phyloP scores from a whole-genome alignment of 2,797 vertebrate genomes.

The Tadarida brasiliensis region DNA sequence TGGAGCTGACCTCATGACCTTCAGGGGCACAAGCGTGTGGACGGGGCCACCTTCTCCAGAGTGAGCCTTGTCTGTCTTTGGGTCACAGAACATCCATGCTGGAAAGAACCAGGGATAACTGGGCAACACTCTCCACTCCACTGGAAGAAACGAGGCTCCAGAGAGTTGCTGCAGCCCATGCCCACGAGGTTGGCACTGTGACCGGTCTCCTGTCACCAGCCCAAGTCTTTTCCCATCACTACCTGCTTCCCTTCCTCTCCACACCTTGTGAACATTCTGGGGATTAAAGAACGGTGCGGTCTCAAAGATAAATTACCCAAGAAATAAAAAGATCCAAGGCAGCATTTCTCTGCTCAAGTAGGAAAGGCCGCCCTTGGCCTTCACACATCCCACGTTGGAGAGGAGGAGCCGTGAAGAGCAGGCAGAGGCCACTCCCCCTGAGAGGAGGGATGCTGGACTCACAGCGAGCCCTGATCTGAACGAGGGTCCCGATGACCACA shows the following conservation, averaged over 20 bases:
- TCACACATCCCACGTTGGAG: accelerated
- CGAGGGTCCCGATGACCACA: no score
- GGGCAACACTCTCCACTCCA: not conserved
- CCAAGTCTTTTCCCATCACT: not conserved
- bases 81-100: not conserved
- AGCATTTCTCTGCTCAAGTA: not conserved
- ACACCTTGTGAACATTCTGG: not conserved
- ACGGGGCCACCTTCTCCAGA: accelerated
- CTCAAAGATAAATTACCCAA: not conserved
- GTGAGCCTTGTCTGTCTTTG: not conserved
- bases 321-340: not conserved
- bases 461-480: no score
- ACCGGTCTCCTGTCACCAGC: no score
- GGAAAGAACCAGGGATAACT: accelerated
- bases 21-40: not conserved
- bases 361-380: not conserved
- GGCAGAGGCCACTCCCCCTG: no score
- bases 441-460: no score
- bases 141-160: not conserved
- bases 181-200: accelerated
- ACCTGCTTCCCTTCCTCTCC: no score
- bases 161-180: no score
- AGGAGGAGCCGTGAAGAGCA: not conserved
- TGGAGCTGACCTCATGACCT: accelerated
- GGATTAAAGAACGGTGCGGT: not conserved